Evolutionary conservation across 1,140 invertebrate genomes (phyloP), one percentile per base, ranked within the genome.

Genomic region (Drosophila grimshawi): DNA sequence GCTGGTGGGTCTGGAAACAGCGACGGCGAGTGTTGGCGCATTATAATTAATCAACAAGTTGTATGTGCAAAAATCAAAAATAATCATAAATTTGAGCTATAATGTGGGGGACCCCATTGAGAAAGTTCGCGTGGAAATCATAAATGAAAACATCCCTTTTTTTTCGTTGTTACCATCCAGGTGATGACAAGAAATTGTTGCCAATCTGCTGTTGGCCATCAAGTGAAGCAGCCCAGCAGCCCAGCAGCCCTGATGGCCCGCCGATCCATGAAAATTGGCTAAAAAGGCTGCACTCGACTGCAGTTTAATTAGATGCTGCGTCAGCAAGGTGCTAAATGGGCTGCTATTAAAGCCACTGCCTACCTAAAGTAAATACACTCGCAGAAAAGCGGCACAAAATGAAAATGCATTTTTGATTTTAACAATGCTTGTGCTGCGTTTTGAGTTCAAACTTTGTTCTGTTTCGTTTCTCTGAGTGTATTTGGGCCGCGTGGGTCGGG

Each of bases 271-370:
- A 79, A 88, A 88, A 88, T 78, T 83, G 83, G 80, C 27, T 41
- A 56, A 5, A 49, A 35, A 4, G 29, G 33, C 3, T 6, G 19
- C 33, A 11, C 30, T 53, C 33, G 39, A 35, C 52, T 70, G 43
- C 75, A 76, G 73, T 90, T 89, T 89, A 89, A 89, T 89, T 89
- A 89, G 85, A 89, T 90, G 86, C 86, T 86, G 85, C 85, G 86
- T 89, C 85, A 89, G 90, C 85, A 89, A 89, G 85, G 85, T 89
- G 85, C 86, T 89, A 89, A 89, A 89, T 89, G 85, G 78, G 41
- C 74, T 85, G 80, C 75, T 77, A 89, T 89, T 89, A 89, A 43
- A 43, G 6, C 39, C 2, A 43, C 39, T 43, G n/a, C 39, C 10
- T 71, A 35, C 37, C 30, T 39, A 41, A 30, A 61, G 56, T 67